Percentiles rank a stretch among this genome's conserved stretches.
Conservation (phyloP, 2,113 vertebrate species). For the Nothoprocta perdicaria region DNA sequence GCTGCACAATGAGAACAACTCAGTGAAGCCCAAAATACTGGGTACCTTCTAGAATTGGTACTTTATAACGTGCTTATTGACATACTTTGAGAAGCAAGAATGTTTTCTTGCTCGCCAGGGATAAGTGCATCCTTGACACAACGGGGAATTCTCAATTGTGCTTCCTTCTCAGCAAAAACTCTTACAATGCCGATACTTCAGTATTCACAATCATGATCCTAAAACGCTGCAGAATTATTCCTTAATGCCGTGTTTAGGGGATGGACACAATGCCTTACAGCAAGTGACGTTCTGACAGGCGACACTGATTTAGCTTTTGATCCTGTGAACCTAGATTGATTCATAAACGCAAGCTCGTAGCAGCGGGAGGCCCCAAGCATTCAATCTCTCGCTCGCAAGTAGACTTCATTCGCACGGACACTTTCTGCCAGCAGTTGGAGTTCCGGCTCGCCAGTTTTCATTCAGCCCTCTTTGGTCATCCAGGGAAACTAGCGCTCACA, state of each 20-base stretch:
- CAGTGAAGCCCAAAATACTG: background rate
- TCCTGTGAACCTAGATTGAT: background rate
- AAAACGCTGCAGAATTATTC: background rate
- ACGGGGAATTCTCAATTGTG: background rate
- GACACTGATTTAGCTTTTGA: background rate
- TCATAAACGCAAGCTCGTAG: background rate
- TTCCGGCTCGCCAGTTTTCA: background rate
- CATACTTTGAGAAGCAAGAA: background rate
- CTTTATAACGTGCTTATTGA: background rate
- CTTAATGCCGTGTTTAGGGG: background rate
- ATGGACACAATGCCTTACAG: background rate
- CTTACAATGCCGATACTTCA: background rate
- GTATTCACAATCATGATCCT: background rate
- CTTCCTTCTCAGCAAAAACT: background rate
- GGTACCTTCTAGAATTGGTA: background rate
- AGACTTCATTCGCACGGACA: background rate
- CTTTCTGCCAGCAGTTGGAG: slow-evolving; percentile 2
- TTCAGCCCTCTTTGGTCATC: background rate
- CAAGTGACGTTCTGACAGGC: background rate
- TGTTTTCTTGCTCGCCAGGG: background rate
- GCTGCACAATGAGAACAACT: background rate
- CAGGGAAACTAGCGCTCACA: background rate
- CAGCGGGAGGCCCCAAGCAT: background rate
- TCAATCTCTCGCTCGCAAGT: background rate
- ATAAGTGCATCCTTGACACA: slow-evolving; percentile 1